A percentile compares a stretch with the other conserved stretches of the same genome.
phyloP scores from a whole-genome alignment of 1,140 invertebrate species.

The Brachionus sp. region DNA sequence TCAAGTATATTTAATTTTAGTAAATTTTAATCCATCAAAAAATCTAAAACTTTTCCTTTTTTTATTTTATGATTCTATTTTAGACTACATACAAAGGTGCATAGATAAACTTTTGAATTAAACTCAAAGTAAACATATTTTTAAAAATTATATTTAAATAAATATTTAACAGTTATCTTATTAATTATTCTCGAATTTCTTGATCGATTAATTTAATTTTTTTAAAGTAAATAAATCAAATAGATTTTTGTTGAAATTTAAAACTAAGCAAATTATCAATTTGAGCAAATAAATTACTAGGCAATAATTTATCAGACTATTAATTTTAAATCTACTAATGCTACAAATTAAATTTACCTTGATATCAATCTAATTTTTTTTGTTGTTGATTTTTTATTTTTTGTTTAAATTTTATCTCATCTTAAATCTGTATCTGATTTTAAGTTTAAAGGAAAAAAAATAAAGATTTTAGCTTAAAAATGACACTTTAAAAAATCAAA shows the following conservation, averaged over 20 bases:
- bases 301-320: neutral
- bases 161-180: neutral
- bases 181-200: neutral
- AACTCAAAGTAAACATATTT: neutral
- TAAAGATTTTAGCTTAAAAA: neutral
- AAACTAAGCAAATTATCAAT: neutral
- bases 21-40: too few species aligned
- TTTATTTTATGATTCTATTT: too few species aligned
- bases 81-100: too few species aligned
- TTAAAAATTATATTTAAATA: neutral
- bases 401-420: neutral
- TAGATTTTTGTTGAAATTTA: neutral
- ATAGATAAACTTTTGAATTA: too few species aligned
- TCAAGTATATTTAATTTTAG: too few species aligned
- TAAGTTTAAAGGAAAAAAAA: neutral
- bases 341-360: neutral
- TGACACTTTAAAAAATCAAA: neutral
- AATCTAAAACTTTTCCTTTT: too few species aligned
- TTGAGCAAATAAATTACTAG: neutral
- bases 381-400: too few species aligned
- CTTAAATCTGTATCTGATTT: neutral
- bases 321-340: neutral
- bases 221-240: neutral
- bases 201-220: neutral
- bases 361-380: neutral